Conservation (phyloP, 2,797 vertebrate genomes). For the Anguilla pacifica region DNA sequence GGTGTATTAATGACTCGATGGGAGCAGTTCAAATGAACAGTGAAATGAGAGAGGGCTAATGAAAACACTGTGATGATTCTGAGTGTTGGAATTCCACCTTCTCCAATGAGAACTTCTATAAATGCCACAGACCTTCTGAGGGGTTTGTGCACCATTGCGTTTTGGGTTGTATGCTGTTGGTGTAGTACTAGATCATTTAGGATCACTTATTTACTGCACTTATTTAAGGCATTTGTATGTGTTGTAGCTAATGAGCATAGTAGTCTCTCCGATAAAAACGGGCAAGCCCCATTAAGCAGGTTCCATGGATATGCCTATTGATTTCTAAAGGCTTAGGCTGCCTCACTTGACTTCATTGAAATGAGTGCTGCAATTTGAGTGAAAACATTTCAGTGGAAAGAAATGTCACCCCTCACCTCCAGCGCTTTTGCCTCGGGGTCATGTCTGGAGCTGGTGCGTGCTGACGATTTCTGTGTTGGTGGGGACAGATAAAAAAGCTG, state of each 20-base stretch:
- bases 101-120: conserved; percentile 3
- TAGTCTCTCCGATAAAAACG: neutral
- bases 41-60: conserved; percentile 28
- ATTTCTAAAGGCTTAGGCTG: neutral
- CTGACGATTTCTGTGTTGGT: neutral
- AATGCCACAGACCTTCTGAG: conserved; percentile 3
- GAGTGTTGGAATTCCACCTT: conserved; percentile 21
- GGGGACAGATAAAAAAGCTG: conserved; percentile 7
- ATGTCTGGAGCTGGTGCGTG: neutral
- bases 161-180: neutral
- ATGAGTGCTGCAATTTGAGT: neutral
- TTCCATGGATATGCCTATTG: neutral
- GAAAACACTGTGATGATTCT: conserved; percentile 17
- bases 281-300: neutral
- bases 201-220: neutral
- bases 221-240: neutral
- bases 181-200: neutral
- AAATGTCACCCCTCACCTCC: no score
- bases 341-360: neutral
- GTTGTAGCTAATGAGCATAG: neutral
- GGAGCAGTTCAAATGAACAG: conserved; percentile 45
- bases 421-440: neutral
- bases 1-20: conserved; percentile 43
- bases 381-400: neutral
- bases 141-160: neutral